Evolutionary conservation across 64 coral and sea anemone species (phyloP).

Genomic region (Catalaphyllia jardinei): DNA sequence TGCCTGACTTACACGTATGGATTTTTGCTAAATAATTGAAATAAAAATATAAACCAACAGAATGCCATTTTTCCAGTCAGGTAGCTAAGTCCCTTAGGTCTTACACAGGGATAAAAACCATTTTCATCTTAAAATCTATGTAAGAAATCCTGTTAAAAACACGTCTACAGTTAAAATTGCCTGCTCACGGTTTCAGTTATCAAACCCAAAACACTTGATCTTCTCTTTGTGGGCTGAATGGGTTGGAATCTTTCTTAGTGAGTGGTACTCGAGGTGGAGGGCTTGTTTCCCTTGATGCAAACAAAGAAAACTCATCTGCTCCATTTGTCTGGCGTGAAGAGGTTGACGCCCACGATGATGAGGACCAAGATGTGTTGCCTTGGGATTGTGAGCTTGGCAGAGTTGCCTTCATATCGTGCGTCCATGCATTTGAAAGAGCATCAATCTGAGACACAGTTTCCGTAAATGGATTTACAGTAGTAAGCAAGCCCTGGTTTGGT

Average conservation of each 20-base stretch:
- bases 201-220: slow-evolving; percentile 47
- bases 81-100: too few species aligned
- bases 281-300: slow-evolving; percentile 58
- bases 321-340: slow-evolving; percentile 12
- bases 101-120: neutral
- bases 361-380: slow-evolving; percentile 33
- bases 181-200: neutral
- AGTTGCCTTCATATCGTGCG: slow-evolving; percentile 66
- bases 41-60: too few species aligned
- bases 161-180: neutral
- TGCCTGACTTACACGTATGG: too few species aligned
- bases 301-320: slow-evolving; percentile 67
- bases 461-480: slow-evolving; percentile 83
- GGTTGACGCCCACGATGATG: slow-evolving; percentile 34
- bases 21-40: too few species aligned
- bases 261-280: slow-evolving; percentile 29
- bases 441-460: slow-evolving; percentile 66
- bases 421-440: slow-evolving; percentile 90
- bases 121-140: neutral
- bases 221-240: neutral
- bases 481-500: slow-evolving; percentile 82
- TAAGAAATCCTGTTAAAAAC: neutral
- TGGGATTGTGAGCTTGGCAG: slow-evolving; percentile 22
- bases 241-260: slow-evolving; percentile 42
- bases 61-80: too few species aligned